Evolutionary conservation across 35 echinoderm and acorn worm genomes (phyloP).

Genomic region (Strongylocentrotus purpuratus): DNA sequence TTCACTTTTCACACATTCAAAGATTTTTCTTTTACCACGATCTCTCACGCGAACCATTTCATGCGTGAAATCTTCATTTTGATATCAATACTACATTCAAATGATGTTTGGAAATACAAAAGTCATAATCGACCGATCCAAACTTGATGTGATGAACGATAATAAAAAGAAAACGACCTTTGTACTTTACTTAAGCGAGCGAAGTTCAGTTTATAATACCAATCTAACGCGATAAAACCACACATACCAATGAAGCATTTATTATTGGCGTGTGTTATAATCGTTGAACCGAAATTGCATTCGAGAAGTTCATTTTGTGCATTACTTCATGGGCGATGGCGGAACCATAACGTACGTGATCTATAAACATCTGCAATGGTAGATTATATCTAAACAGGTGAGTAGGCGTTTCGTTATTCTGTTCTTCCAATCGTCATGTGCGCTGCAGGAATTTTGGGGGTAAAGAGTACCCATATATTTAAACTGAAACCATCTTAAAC

Average conservation of each 20-base stretch:
- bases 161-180: not conserved
- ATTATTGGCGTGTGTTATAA: not conserved
- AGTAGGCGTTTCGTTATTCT: not conserved
- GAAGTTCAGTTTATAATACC: not conserved
- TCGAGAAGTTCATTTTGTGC: not conserved
- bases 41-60: too few species aligned
- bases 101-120: not conserved
- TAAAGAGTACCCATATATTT: too few species aligned
- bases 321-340: not conserved
- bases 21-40: too few species aligned
- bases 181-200: not conserved
- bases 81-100: too few species aligned
- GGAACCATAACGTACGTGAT: not conserved
- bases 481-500: not conserved
- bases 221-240: not conserved
- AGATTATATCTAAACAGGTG: not conserved
- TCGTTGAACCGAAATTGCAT: not conserved
- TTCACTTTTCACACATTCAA: too few species aligned
- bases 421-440: not conserved
- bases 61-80: too few species aligned
- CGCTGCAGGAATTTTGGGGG: not conserved
- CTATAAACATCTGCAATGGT: not conserved
- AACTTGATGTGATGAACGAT: not conserved
- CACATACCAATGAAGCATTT: not conserved
- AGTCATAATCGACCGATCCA: not conserved